Evolutionary conservation across 2,113 vertebrate species (phyloP), one percentile per base, ranked within the genome.

Genomic region (Marmota monax): DNA sequence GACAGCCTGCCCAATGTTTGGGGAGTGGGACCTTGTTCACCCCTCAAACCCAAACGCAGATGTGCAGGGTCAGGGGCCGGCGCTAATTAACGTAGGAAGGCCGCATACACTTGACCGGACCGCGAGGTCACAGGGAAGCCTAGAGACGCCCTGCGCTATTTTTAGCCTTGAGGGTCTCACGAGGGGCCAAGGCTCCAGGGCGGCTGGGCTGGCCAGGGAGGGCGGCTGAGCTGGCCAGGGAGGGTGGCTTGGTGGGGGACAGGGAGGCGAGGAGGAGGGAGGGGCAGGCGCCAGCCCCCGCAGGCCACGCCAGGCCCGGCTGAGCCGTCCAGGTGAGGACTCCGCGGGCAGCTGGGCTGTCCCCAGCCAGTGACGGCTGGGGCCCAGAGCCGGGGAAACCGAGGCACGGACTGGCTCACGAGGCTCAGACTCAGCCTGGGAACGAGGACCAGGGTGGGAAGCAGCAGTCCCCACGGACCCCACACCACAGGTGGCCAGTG

Each of bases 41-140:
- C 80, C 48, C 79, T 69, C 2, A 27, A 89, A 29, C 94, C 84
- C 84, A 92, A 53, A 93, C 72, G 39, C 97, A 97, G 95, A 93
- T 89, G 90, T 87, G 90, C 0, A 5, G 76, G 96, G 84, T 96
- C 95, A 92, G 86, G 84, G 97, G 56, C 83, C 10, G 0, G n/a
- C 25, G 61, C 53, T 90, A 79, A 97, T 94, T 88, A 69, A 45
- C 93, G 90, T 48, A 94, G 61, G 58, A 80, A 92, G 77, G 88
- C 82, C 69, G 17, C 0, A 1, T 11, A 88, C 88, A 79, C 91
- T 90, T 76, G 77, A 92, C 95, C 45, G 0, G 29, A 74, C 32
- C 25, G 0, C 5, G 23, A 80, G 91, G 96, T 94, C 94, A 58
- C 1, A 51, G 4, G 10, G 84, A 95, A 69, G 13, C 83, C 85